A percentile compares a stretch with the other conserved stretches of the same genome.
These are phyloP conservation scores for Parapristionchus giblindavisi DNA, from an alignment of 2,888 invertebrate genomes.

Conservation along the genomic window DNA sequence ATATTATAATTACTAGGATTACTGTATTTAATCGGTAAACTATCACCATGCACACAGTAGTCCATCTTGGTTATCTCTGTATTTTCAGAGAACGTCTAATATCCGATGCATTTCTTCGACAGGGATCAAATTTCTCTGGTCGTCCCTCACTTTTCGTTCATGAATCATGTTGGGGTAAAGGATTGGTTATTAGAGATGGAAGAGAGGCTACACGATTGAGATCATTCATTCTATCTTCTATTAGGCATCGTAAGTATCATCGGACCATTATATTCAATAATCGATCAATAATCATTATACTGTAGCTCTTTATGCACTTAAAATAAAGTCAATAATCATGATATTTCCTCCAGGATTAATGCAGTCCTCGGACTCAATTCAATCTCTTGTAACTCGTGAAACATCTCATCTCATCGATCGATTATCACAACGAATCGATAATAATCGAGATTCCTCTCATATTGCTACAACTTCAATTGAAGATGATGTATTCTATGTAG, in stretches of 20 bases:
- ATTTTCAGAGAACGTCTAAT: constrained; percentile 10
- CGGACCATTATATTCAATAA: neutral
- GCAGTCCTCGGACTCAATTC: neutral
- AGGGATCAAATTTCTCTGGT: constrained; percentile 37
- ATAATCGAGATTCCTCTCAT: neutral
- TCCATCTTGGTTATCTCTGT: neutral
- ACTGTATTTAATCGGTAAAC: too few species aligned
- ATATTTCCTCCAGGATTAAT: constrained; percentile 3
- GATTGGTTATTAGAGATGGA: constrained; percentile 30
- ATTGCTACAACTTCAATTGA: constrained; percentile 27
- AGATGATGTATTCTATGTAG: constrained; percentile 39
- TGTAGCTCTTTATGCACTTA: too few species aligned
- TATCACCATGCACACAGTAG: neutral
- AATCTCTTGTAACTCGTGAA: constrained; percentile 25
- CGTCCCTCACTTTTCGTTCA: constrained; percentile 40
- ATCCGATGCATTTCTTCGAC: constrained; percentile 33
- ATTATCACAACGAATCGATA: neutral
- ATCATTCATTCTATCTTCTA: constrained; percentile 26
- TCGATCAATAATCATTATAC: neutral
- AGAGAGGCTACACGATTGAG: constrained; percentile 1
- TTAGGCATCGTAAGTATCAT: constrained; percentile 29
- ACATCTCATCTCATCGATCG: constrained; percentile 18
- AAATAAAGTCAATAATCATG: too few species aligned
- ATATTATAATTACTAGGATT: too few species aligned
- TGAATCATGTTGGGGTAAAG: constrained; percentile 40